Percentiles rank a stretch among this genome's conserved stretches.
Evolutionary conservation across 2,113 vertebrate genomes (phyloP).

Genomic region (Tragelaphus strepsiceros): DNA sequence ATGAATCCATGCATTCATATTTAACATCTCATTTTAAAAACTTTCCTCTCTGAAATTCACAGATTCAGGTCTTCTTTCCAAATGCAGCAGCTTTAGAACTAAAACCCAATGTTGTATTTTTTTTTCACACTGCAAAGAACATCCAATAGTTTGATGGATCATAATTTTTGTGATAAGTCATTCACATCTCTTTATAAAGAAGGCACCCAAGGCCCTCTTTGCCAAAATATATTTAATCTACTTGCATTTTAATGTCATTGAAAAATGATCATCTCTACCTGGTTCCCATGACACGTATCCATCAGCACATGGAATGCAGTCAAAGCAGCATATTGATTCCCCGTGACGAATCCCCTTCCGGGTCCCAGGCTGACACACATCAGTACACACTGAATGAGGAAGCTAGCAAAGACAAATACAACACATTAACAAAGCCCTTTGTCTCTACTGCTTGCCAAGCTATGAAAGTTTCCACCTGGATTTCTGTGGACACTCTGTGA

Average conservation of each 20-base stretch:
- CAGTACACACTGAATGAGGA: conserved; percentile 83
- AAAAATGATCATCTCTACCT: conserved; percentile 65
- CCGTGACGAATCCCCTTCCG: conserved; percentile 85
- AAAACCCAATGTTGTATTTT: not conserved
- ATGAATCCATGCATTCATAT: not conserved
- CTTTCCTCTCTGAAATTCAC: not conserved
- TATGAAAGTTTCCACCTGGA: not conserved
- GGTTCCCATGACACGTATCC: conserved; percentile 82
- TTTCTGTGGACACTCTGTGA: not conserved
- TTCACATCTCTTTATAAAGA: not conserved
- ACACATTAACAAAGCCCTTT: not conserved
- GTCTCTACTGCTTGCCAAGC: not conserved
- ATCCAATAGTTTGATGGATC: not conserved
- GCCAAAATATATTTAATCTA: not conserved
- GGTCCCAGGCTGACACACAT: conserved; percentile 83
- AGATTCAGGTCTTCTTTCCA: not conserved
- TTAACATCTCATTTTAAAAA: not conserved
- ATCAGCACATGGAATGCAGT: conserved; percentile 87
- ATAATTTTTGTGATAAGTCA: not conserved
- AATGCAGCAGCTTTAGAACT: not conserved
- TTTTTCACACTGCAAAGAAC: not conserved
- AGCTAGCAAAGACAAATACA: conserved; percentile 69
- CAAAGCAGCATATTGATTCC: conserved; percentile 87
- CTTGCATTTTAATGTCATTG: not conserved
- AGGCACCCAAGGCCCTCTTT: not conserved